Evolutionary conservation across 2,888 invertebrate genomes (phyloP).

Genomic region (Chaetoderma sp.): DNA sequence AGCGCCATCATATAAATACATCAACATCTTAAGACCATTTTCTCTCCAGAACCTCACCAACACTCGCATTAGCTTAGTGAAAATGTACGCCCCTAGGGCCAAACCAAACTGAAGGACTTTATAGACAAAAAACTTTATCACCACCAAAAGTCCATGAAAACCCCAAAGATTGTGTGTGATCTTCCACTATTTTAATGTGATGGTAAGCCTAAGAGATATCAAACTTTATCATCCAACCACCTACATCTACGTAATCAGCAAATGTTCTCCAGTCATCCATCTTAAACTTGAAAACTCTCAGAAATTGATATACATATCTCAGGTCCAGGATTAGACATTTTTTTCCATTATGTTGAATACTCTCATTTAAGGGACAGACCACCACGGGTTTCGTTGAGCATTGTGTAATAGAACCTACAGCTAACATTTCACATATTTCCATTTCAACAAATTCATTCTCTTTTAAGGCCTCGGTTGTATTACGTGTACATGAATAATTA

Average conservation of each 20-base stretch:
- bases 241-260: not conserved
- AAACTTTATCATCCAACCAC: not conserved
- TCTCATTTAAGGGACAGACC: not conserved
- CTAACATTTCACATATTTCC: too few species aligned
- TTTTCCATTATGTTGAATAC: too few species aligned
- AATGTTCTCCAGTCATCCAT: not conserved
- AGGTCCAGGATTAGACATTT: too few species aligned
- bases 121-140: not conserved
- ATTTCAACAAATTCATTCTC: too few species aligned
- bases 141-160: not conserved
- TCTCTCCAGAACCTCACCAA: not conserved
- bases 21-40: not conserved
- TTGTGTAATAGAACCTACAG: too few species aligned
- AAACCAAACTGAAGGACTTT: not conserved
- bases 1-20: not conserved
- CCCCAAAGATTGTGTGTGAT: not conserved
- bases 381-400: too few species aligned
- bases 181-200: not conserved
- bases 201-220: not conserved
- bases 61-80: not conserved
- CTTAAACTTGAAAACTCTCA: not conserved
- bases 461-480: too few species aligned
- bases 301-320: not conserved
- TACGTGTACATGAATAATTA: too few species aligned
- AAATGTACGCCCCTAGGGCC: not conserved